Conservation (phyloP, 2,113 vertebrate species). For the Chunga burmeisteri region DNA sequence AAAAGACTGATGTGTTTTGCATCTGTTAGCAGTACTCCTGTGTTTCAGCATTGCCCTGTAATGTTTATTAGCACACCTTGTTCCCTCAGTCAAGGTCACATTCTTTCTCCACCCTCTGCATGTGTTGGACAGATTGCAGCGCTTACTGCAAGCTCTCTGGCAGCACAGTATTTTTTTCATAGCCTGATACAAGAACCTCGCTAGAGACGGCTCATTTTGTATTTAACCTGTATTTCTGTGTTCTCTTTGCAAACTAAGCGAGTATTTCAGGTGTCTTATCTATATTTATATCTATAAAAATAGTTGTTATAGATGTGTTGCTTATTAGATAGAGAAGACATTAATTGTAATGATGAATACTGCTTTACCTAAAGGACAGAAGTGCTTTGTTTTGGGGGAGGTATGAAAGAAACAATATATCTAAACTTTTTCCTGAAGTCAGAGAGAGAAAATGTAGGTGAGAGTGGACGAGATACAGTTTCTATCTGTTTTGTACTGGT, state of each 20-base stretch:
- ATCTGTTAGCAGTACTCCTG: background rate
- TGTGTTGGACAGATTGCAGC: background rate
- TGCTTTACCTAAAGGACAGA: background rate
- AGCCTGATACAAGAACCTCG: background rate
- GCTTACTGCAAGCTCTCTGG: background rate
- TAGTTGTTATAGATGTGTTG: background rate
- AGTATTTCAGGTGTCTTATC: background rate
- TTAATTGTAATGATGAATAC: background rate
- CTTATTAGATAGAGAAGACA: background rate
- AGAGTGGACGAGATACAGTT: background rate
- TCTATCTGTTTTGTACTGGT: background rate
- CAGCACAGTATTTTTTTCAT: background rate
- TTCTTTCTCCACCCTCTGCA: slow-evolving; percentile 29
- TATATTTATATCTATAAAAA: too few species aligned
- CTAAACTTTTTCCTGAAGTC: background rate
- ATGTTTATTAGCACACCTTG: slow-evolving; percentile 49
- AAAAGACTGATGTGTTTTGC: background rate
- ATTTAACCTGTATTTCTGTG: background rate
- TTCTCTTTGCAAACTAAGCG: background rate
- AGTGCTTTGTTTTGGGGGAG: background rate
- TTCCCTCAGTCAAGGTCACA: slow-evolving; percentile 37
- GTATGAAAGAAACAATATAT: background rate
- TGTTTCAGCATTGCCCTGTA: background rate
- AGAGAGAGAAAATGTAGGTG: background rate
- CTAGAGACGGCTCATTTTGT: background rate